phyloP scores from a whole-genome alignment of 2,113 vertebrate species.

The Ranitomeya variabilis region DNA sequence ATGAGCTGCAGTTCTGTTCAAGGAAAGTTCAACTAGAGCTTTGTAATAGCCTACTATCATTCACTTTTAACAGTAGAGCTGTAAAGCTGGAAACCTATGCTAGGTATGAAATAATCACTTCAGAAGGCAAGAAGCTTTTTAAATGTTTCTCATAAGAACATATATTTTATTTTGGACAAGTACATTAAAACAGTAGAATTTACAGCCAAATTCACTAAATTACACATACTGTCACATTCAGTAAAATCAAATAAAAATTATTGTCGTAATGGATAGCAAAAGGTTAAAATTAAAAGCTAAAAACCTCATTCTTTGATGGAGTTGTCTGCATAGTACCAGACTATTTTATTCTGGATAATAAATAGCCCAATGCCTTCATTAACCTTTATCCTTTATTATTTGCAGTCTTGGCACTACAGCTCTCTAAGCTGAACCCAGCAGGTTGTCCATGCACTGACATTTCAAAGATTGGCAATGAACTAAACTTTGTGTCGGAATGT shows the following conservation, averaged over 20 bases:
- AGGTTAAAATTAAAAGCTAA: constrained; percentile 64
- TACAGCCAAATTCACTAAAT: background rate
- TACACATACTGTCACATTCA: background rate
- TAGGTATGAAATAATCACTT: background rate
- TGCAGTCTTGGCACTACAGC: constrained; percentile 65
- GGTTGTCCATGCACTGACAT: constrained; percentile 75
- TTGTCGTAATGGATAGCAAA: constrained; percentile 60
- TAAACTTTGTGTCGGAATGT: constrained; percentile 62
- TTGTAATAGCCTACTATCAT: background rate
- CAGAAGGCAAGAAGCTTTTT: background rate
- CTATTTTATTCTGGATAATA: constrained; percentile 69
- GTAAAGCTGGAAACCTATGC: background rate
- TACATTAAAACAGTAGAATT: background rate
- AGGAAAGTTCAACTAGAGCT: too few relatives aligned
- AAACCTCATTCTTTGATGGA: constrained; percentile 65
- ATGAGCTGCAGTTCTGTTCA: too few relatives aligned
- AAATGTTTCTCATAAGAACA: background rate
- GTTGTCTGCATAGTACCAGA: constrained; percentile 62
- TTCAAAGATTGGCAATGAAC: constrained; percentile 72
- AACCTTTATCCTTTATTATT: constrained; percentile 81
- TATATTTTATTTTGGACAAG: constrained; percentile 13
- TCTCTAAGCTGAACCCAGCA: constrained; percentile 69
- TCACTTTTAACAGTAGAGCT: background rate
- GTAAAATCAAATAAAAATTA: constrained; percentile 22
- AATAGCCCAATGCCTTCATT: constrained; percentile 75